Percentiles rank a stretch among this genome's conserved stretches.
phyloP scores from a whole-genome alignment of 2,113 vertebrate species.

The Epinephelus moara region DNA sequence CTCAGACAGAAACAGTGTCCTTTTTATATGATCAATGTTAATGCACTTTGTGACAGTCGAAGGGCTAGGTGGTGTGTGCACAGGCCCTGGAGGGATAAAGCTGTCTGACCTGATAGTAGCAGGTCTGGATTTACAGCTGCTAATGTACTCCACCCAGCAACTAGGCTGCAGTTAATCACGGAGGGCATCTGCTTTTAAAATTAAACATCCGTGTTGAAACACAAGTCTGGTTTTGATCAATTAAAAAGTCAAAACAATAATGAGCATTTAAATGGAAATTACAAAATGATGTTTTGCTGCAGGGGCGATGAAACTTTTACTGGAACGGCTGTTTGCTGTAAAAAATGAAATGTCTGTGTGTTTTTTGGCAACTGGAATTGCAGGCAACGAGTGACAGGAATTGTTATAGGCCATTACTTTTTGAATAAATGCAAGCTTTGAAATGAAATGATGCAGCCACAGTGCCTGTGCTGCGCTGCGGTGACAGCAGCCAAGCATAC shows the following conservation, averaged over 20 bases:
- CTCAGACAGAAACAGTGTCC: constrained; percentile 20
- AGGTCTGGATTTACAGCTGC: constrained; percentile 42
- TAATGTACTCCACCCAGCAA: constrained; percentile 29
- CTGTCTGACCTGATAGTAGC: constrained; percentile 32
- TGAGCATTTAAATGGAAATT: neutral
- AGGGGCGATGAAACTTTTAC: neutral
- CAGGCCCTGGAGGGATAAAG: constrained; percentile 15
- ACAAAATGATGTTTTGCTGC: constrained; percentile 7
- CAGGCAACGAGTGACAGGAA: neutral
- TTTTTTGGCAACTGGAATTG: constrained; percentile 13
- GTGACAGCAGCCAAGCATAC: constrained; percentile 2
- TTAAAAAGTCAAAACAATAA: constrained; percentile 11
- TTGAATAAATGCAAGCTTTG: neutral
- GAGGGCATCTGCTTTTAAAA: constrained; percentile 14
- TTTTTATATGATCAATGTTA: constrained; percentile 63
- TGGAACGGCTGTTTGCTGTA: neutral
- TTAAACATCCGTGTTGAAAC: neutral
- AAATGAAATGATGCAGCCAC: constrained; percentile 1
- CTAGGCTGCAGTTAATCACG: constrained; percentile 18
- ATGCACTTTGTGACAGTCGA: constrained; percentile 57
- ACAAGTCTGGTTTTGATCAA: neutral
- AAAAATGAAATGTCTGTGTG: neutral
- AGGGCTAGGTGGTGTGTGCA: constrained; percentile 26
- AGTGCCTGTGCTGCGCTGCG: neutral
- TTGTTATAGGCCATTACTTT: neutral